Evolutionary conservation across 2,888 invertebrate species (phyloP).

Genomic region (Dasysyrphus tricinctus): DNA sequence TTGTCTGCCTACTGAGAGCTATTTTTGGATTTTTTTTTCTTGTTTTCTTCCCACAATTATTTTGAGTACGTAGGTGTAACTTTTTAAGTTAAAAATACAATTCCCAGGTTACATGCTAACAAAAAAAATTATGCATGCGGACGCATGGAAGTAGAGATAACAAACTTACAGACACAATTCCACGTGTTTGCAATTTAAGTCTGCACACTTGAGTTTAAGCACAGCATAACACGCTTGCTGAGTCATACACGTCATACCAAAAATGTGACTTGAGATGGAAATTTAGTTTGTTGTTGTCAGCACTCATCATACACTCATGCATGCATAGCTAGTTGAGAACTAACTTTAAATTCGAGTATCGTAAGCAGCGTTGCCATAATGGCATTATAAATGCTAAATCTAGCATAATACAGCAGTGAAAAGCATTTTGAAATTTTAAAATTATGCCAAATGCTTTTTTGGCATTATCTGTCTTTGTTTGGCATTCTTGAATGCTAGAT

Average conservation of each 20-base stretch:
- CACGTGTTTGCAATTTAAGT: slow-evolving; percentile 46
- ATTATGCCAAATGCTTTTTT: too few relatives aligned
- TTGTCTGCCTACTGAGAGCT: not conserved
- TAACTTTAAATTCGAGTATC: too few relatives aligned
- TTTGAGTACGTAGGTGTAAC: slow-evolving; percentile 33
- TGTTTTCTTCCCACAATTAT: not conserved
- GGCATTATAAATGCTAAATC: too few relatives aligned
- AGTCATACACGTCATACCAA: not conserved
- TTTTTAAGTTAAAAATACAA: slow-evolving; percentile 19
- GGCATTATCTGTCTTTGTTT: too few relatives aligned
- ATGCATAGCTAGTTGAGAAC: too few relatives aligned
- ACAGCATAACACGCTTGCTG: slow-evolving; percentile 1
- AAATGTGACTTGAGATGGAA: not conserved
- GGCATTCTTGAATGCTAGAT: too few relatives aligned
- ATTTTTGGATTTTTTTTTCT: not conserved
- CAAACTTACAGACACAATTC: not conserved
- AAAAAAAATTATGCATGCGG: slow-evolving; percentile 11
- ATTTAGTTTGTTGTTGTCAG: not conserved
- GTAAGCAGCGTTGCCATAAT: too few relatives aligned
- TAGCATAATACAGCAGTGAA: too few relatives aligned
- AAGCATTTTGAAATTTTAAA: too few relatives aligned
- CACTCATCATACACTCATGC: too few relatives aligned
- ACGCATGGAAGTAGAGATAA: not conserved
- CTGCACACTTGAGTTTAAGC: not conserved
- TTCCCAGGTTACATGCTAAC: slow-evolving; percentile 22